A percentile compares a stretch with the other conserved stretches of the same genome.
These are phyloP conservation scores for Dromococcyx pavoninus DNA, from an alignment of 2,797 vertebrate species.

Conservation along the genomic window DNA sequence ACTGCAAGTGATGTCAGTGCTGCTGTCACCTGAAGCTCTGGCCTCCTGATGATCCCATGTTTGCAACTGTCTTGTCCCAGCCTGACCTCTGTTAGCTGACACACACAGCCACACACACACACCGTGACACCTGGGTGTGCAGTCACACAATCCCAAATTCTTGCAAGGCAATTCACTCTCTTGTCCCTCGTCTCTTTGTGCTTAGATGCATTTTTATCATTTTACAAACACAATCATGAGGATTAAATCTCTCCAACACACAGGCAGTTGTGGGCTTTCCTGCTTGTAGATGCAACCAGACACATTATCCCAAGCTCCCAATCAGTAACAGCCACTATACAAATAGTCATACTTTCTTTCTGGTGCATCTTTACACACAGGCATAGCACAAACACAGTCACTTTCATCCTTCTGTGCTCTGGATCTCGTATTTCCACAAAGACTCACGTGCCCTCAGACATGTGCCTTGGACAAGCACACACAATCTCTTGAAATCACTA, in stretches of 20 bases:
- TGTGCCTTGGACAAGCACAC: background rate
- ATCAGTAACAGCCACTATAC: background rate
- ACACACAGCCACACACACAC: background rate
- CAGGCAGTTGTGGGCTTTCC: background rate
- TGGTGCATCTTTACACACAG: background rate
- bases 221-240: rapidly evolving
- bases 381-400: background rate
- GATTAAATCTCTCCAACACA: background rate
- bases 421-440: background rate
- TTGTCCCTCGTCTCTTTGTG: background rate
- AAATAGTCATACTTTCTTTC: background rate
- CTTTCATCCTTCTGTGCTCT: background rate
- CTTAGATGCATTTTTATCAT: background rate
- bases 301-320: background rate
- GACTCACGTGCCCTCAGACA: background rate
- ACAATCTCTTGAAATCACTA: no score
- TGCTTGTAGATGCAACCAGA: background rate
- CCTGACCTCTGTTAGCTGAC: background rate
- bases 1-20: background rate
- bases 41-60: background rate
- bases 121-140: background rate
- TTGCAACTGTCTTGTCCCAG: background rate
- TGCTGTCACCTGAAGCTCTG: background rate
- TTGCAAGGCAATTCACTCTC: rapidly evolving
- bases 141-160: background rate